Evolutionary conservation across 2,113 vertebrate species (phyloP).

Genomic region (Egretta garzetta): DNA sequence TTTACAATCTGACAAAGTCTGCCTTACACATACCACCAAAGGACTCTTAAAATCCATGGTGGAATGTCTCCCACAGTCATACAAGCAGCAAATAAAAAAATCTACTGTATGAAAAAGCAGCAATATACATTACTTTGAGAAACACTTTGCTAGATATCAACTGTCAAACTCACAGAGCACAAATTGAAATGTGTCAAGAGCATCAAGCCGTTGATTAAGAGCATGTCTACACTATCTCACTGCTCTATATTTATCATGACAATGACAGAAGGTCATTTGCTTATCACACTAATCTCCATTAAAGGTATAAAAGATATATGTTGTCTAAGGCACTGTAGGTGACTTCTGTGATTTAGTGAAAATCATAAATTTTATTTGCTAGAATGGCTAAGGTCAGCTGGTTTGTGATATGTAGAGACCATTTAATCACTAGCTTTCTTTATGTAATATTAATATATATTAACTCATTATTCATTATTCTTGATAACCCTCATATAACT

Average conservation of each 20-base stretch:
- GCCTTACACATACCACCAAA: neutral
- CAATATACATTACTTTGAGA: neutral
- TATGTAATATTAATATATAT: neutral
- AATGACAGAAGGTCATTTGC: neutral
- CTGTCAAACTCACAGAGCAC: neutral
- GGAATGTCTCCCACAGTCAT: neutral
- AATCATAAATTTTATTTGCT: neutral
- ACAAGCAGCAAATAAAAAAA: neutral
- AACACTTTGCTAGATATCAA: neutral
- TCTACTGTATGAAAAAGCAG: neutral
- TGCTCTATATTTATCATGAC: neutral
- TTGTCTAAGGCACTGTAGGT: neutral
- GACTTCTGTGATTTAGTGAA: neutral
- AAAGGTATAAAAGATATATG: neutral
- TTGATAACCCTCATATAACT: neutral
- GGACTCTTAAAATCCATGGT: neutral
- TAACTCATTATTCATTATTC: neutral
- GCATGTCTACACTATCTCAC: neutral
- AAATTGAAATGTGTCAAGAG: slow-evolving; percentile 31
- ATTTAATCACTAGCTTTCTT: neutral
- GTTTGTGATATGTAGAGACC: neutral
- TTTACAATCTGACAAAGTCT: neutral
- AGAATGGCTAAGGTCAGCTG: neutral
- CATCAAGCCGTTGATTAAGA: slow-evolving; percentile 3
- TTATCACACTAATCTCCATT: neutral